phyloP scores from a whole-genome alignment of 2,888 invertebrate genomes.

The Drosophila ustulata region DNA sequence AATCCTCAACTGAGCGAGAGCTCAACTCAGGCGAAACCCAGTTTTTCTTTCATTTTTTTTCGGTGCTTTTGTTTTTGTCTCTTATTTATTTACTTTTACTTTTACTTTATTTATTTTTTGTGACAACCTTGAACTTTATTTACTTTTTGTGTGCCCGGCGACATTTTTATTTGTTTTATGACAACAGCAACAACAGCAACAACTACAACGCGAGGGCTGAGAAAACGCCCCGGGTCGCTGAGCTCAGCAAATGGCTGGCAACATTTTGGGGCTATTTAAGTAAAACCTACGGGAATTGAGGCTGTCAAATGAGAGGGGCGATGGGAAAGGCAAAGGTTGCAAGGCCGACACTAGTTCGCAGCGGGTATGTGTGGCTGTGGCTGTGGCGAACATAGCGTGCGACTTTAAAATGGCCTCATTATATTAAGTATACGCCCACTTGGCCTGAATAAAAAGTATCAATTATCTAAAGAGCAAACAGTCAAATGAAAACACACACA shows the following conservation, averaged over 20 bases:
- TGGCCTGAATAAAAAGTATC: constrained; percentile 12
- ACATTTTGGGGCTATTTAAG: constrained; percentile 63
- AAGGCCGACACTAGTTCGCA: constrained; percentile 33
- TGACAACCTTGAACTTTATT: constrained; percentile 58
- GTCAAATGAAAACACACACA: constrained; percentile 7
- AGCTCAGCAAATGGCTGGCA: constrained; percentile 58
- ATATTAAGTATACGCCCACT: constrained; percentile 19
- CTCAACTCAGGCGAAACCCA: constrained; percentile 39
- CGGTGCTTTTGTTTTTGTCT: constrained; percentile 17
- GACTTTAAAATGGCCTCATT: constrained; percentile 36
- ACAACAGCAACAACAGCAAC: constrained; percentile 34
- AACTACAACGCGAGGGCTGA: constrained; percentile 41
- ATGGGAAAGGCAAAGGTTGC: constrained; percentile 22
- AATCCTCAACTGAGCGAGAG: constrained; percentile 54
- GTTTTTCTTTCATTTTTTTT: constrained; percentile 26
- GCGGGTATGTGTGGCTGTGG: constrained; percentile 4
- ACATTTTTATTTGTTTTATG: constrained; percentile 71
- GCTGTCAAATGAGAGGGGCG: constrained; percentile 14
- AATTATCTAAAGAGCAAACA: constrained; percentile 41
- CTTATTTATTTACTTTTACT: constrained; percentile 52
- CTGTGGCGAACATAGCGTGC: constrained; percentile 5
- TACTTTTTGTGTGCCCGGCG: constrained; percentile 57
- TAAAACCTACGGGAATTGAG: constrained; percentile 64
- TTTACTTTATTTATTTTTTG: constrained; percentile 48
- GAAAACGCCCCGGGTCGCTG: constrained; percentile 53